A percentile compares a stretch with the other conserved stretches of the same genome.
phyloP scores from a whole-genome alignment of 2,888 invertebrate species.

The Meganola albula region DNA sequence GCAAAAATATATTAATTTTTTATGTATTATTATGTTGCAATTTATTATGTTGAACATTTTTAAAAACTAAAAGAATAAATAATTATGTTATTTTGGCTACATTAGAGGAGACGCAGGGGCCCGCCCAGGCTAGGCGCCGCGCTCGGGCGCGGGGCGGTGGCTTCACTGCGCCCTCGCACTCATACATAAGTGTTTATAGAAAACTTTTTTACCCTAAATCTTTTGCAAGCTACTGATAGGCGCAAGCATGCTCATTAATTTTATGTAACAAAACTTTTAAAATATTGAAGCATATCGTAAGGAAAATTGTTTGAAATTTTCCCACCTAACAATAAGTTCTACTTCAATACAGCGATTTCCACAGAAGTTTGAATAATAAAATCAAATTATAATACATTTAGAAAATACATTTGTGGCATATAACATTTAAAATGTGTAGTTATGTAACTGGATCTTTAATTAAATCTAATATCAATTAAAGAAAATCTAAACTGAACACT shows the following conservation, averaged over 20 bases:
- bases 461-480: too few species aligned
- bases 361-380: conserved; percentile 20
- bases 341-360: conserved; percentile 37
- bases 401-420: conserved; percentile 13
- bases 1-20: conserved; percentile 33
- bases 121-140: conserved; percentile 53
- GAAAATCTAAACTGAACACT: too few species aligned
- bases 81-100: conserved; percentile 8
- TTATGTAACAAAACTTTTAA: conserved; percentile 32
- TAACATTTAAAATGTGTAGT: conserved; percentile 16
- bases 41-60: conserved; percentile 17
- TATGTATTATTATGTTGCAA: conserved; percentile 32
- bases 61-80: conserved; percentile 31
- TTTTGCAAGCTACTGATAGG: conserved; percentile 48
- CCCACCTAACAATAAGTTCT: conserved; percentile 45
- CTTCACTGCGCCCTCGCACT: conserved; percentile 48
- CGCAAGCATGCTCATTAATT: conserved; percentile 51
- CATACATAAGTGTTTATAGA: conserved; percentile 42
- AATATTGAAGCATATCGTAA: conserved; percentile 30
- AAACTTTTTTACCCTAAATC: conserved; percentile 39
- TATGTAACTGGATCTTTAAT: conserved; percentile 8
- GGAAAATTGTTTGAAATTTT: conserved; percentile 71
- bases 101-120: conserved; percentile 31
- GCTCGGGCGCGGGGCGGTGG: conserved; percentile 48
- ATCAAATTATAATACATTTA: conserved; percentile 17